Evolutionary conservation across 2,113 vertebrate species (phyloP), one percentile per base, ranked within the genome.

Genomic region (Xiphophorus maculatus): DNA sequence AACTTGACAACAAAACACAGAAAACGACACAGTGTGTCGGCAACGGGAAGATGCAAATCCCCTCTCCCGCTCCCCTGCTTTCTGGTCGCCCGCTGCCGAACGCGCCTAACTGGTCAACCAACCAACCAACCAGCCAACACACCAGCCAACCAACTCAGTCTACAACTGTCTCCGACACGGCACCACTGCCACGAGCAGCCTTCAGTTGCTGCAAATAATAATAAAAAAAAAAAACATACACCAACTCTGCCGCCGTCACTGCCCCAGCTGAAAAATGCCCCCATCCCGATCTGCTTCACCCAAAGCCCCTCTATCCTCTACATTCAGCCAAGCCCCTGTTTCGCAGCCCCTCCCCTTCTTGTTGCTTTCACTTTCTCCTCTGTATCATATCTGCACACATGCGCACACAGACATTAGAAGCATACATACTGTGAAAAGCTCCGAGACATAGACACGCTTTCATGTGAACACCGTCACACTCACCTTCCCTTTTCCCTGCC

Each of bases 401-500:
- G 69, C 77, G 72, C 30, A 81, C 66, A 81, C 10, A 75, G 25
- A 83, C 60, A 76, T 25, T 69, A 51, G 61, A 32, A 28, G 6
- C 33, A 63, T 27, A 85, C 79, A 84, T 33, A 82, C 74, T 81
- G 77, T 88, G 71, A 87, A 87, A 87, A 87, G 67, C 88, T 71
- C 51, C 25, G 73, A 28, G 7, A 89, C 79, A 90, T 73, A 44
- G 13, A 69, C 74, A 88, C 66, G 30, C 84, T 77, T 83, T 70
- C 73, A 86, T 82, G 72, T 89, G 72, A 22, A 88, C 79, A 84
- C 80, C 84, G 80, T 89, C 80, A 87, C 80, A 91, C 62, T 13
- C 17, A 71, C 73, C 80, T 48, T 77, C 93, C 94, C 79, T 63
- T 80, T 15, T 89, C 91, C 93, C 95, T 91, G 93, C 93, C 94